Conservation (phyloP, 2,797 vertebrate species). For the Intellagama lesueurii region DNA sequence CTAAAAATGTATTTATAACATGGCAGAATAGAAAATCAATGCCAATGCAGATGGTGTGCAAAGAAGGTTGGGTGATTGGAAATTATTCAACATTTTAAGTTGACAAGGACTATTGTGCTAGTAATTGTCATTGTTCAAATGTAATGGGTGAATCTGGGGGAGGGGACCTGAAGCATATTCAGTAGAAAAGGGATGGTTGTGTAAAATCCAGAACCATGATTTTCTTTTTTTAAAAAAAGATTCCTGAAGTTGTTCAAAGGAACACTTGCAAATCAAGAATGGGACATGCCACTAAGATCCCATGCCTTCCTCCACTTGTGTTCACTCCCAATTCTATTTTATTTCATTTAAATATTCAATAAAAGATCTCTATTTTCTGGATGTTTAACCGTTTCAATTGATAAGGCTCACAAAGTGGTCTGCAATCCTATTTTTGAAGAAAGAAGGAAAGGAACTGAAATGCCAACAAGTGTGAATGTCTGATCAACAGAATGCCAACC, state of each 20-base stretch:
- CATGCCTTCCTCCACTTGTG: too few relatives aligned
- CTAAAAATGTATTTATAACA: slow-evolving; percentile 34
- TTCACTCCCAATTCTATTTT: background rate
- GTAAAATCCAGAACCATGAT: background rate
- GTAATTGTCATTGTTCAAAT: background rate
- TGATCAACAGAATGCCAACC: background rate
- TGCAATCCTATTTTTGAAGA: background rate
- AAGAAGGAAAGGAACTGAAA: too few relatives aligned
- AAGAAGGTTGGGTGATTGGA: slow-evolving; percentile 2
- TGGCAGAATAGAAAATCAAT: slow-evolving; percentile 22
- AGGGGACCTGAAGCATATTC: too few relatives aligned
- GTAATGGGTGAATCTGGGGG: background rate
- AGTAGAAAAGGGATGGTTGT: too few relatives aligned
- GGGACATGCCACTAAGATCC: background rate
- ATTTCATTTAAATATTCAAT: background rate
- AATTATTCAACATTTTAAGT: background rate
- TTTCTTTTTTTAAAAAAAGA: background rate
- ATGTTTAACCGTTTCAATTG: background rate
- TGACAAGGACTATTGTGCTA: background rate
- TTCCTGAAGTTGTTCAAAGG: too few relatives aligned
- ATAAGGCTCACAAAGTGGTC: background rate
- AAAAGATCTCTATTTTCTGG: background rate
- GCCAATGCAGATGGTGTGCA: background rate
- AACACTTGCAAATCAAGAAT: background rate
- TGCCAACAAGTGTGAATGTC: background rate